A percentile compares a stretch with the other conserved stretches of the same genome.
These are phyloP conservation scores for Scaptomyza pallida DNA, from an alignment of 1,140 invertebrate genomes.

Conservation along the genomic window DNA sequence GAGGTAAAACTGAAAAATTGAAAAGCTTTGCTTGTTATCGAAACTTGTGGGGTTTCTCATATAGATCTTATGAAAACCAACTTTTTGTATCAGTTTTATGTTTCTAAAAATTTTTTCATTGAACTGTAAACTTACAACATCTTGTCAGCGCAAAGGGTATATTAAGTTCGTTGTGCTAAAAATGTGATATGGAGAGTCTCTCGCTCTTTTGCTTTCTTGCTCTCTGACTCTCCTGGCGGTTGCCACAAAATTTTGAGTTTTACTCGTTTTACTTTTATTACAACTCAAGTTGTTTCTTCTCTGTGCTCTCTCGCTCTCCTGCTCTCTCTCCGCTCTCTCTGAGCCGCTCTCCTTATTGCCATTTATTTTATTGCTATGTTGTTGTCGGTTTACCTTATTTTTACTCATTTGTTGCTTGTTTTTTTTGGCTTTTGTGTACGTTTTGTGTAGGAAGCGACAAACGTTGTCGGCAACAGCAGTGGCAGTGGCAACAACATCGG, in stretches of 20 bases:
- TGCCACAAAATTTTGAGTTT: slow-evolving; percentile 71
- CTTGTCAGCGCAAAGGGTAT: slow-evolving; percentile 5
- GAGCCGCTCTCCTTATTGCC: slow-evolving; percentile 45
- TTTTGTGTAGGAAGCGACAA: slow-evolving; percentile 77
- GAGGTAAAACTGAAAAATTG: no score
- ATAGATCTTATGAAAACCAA: no score
- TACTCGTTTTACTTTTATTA: slow-evolving; percentile 59
- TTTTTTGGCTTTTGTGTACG: slow-evolving; percentile 14
- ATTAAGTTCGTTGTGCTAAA: not conserved
- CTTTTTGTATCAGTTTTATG: no score
- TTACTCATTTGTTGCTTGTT: slow-evolving; percentile 34
- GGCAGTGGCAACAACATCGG: slow-evolving; percentile 11
- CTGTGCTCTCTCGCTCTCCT: slow-evolving; percentile 12
- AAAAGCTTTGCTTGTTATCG: no score
- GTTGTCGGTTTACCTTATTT: slow-evolving; percentile 45
- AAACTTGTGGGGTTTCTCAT: no score
- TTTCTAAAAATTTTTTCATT: no score
- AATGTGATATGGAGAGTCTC: not conserved
- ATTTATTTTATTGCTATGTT: slow-evolving; percentile 29
- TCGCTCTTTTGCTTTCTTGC: slow-evolving; percentile 14
- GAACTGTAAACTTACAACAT: no score
- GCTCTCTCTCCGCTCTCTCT: slow-evolving; percentile 23
- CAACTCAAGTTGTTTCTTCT: slow-evolving; percentile 13
- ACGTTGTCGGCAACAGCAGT: slow-evolving; percentile 36
- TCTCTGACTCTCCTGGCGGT: slow-evolving; percentile 8